A percentile compares a stretch with the other conserved stretches of the same genome.
Conservation (phyloP, 2,888 invertebrate species). For the Pyrrhia umbra region DNA sequence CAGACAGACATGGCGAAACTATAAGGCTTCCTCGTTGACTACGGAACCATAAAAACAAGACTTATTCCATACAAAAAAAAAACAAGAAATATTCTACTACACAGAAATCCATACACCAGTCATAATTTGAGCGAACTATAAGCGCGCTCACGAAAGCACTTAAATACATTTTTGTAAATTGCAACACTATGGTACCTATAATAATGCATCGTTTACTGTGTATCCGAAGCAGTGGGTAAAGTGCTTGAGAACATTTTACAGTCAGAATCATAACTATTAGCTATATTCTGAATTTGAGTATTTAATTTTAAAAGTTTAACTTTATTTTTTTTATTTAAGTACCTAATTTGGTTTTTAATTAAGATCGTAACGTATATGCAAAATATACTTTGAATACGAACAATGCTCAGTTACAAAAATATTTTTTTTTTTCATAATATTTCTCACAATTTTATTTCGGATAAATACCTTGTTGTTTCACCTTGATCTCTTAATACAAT, state of each 20-base stretch:
- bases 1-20: too few species aligned
- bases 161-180: background rate
- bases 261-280: background rate
- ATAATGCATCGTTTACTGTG: conserved; percentile 16
- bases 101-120: background rate
- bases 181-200: conserved; percentile 1
- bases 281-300: too few species aligned
- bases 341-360: background rate
- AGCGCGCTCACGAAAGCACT: conserved; percentile 15
- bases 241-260: conserved; percentile 15
- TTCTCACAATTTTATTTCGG: background rate
- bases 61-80: too few species aligned
- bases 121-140: background rate
- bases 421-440: background rate
- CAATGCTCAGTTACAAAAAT: too few species aligned
- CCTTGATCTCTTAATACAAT: conserved; percentile 11
- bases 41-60: too few species aligned
- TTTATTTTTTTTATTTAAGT: too few species aligned
- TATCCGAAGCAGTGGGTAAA: conserved; percentile 15
- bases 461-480: conserved; percentile 2
- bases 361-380: background rate
- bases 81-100: background rate
- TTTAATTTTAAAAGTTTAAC: background rate
- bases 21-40: too few species aligned
- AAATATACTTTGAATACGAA: background rate